phyloP scores from a whole-genome alignment of 1,140 invertebrate species.

The Stegodyphus mimosarum region DNA sequence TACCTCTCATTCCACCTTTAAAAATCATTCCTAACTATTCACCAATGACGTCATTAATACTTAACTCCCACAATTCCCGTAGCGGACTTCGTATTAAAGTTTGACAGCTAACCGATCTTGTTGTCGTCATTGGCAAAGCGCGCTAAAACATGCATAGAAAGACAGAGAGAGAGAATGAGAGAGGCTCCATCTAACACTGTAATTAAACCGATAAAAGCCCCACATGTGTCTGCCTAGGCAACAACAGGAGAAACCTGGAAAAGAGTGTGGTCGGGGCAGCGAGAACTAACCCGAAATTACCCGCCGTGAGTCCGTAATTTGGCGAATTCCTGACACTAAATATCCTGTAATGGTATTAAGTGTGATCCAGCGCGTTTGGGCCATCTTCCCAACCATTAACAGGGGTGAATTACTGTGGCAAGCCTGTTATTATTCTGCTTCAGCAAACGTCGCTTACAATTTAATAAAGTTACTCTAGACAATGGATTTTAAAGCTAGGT shows the following conservation, averaged over 20 bases:
- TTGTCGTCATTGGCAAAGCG: too few relatives aligned
- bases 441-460: conserved; percentile 18
- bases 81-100: too few relatives aligned
- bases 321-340: conserved; percentile 45
- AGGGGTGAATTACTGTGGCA: conserved; percentile 33
- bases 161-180: too few relatives aligned
- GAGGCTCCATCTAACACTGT: background rate
- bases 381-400: conserved; percentile 24
- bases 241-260: background rate
- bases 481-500: background rate
- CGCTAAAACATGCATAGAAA: too few relatives aligned
- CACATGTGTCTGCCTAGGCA: background rate
- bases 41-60: too few relatives aligned
- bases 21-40: too few relatives aligned
- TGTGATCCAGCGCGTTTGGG: background rate
- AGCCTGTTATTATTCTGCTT: conserved; percentile 47
- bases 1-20: too few relatives aligned
- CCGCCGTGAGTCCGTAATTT: conserved; percentile 41
- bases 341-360: conserved; percentile 54
- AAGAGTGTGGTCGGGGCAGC: conserved; percentile 1
- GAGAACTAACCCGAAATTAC: conserved; percentile 27
- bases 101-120: too few relatives aligned
- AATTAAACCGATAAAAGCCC: background rate
- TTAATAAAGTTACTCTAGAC: conserved; percentile 30
- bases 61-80: too few relatives aligned